Base-by-base conservation (phyloP, 2,797 vertebrate species). In the Clarias pachynema region DNA sequence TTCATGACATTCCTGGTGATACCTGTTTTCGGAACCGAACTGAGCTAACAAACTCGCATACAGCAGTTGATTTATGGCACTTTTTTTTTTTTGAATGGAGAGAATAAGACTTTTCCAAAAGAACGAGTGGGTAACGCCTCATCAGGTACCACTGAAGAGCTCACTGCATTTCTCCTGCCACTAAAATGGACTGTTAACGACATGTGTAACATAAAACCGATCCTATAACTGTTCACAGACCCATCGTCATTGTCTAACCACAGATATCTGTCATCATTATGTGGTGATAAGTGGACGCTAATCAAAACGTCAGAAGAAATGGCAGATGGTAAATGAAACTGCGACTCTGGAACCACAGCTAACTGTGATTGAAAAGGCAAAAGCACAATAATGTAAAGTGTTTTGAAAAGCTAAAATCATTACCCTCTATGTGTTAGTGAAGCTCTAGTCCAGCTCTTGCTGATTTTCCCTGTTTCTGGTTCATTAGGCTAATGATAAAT, bases 401-500 rank as follows among this genome's bases (percentile, higher is more conserved):
- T 68, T 65, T 60, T 56, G 59, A 70, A 79, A 78, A 31, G 22
- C 84, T 26, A n/a, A 57, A 31, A 44, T 53, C 78, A 26, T 57
- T 68, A 31, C 70, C 80, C 56, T 60, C 53, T 26, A 37, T 56
- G 53, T 37, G 49, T 56, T 84, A 26, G 31, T 66, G 29, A 68
- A 59, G 60, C 24, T 68, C 49, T 60, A 20, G 77, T 84, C 53
- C 78, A 62, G 56, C 37, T 75, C 18, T 22, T 81, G 78, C 69
- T 85, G 68, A 73, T 72, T 26, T 86, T 15, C 57, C n/a, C 68
- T 75, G 40, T 69, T 72, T 69, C 26, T 29, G 82, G 77, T 84
- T 63, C 84, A 89, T 87, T 87, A 80, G 80, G 79, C 79, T 89
- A 82, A 89, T 87, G 62, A 87, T 86, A 86, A 87, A 87, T 84